Evolutionary conservation across 2,113 vertebrate species (phyloP).

Genomic region (Cyprinodon variegatus): DNA sequence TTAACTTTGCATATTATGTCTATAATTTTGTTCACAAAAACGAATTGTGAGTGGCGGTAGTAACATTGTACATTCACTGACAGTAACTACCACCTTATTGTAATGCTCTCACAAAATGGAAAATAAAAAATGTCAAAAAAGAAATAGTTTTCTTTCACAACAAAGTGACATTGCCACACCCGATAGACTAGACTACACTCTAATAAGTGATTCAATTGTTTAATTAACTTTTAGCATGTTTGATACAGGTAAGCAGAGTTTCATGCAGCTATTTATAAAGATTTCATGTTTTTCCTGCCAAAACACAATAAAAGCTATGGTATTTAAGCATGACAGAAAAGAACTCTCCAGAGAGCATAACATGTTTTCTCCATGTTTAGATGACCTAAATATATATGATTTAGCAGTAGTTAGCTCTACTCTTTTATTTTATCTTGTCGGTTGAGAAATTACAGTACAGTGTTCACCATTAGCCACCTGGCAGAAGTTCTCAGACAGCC

Average conservation of each 20-base stretch:
- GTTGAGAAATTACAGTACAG: slow-evolving; percentile 57
- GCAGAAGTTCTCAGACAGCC: slow-evolving; percentile 46
- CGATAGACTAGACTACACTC: not conserved
- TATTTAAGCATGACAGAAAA: not conserved
- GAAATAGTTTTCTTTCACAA: no score
- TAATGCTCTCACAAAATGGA: no score
- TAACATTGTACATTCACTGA: no score
- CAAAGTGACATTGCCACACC: not conserved
- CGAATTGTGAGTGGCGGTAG: no score
- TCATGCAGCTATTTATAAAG: not conserved
- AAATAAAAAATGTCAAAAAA: no score
- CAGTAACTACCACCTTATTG: no score
- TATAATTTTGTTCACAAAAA: no score
- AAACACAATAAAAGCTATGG: not conserved
- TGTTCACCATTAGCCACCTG: slow-evolving; percentile 65
- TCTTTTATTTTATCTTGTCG: slow-evolving; percentile 49
- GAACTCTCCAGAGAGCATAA: not conserved
- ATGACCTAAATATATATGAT: slow-evolving; percentile 45
- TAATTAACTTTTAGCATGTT: not conserved
- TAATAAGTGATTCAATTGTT: not conserved
- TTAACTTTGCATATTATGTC: no score
- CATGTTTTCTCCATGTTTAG: not conserved
- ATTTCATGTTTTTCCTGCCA: not conserved
- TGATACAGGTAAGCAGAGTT: not conserved
- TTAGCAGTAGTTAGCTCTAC: slow-evolving; percentile 35